phyloP scores from a whole-genome alignment of 2,797 vertebrate genomes.

The Hylomyscus alleni region DNA sequence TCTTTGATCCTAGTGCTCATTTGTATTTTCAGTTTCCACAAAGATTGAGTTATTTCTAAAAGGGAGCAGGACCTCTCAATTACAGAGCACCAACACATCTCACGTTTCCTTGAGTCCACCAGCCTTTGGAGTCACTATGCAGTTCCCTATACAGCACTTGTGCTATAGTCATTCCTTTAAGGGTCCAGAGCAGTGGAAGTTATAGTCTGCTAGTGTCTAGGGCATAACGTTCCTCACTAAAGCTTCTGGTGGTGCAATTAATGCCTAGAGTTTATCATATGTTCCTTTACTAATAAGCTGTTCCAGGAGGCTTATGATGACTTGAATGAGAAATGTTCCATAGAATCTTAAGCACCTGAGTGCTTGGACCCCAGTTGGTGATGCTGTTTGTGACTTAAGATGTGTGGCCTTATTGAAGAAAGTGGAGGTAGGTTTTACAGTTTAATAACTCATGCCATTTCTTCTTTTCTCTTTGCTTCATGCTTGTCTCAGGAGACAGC shows the following conservation, averaged over 20 bases:
- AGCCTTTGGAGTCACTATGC: no score
- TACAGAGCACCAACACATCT: background rate
- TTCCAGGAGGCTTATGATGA: background rate
- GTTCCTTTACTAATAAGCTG: background rate
- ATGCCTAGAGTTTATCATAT: background rate
- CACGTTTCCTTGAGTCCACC: background rate
- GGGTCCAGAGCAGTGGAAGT: background rate
- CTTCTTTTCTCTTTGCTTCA: background rate
- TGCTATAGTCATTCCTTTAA: background rate
- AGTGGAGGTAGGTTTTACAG: background rate
- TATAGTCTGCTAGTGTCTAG: background rate
- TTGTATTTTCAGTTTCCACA: slow-evolving; percentile 34
- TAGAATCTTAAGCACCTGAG: background rate
- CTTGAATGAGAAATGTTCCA: background rate
- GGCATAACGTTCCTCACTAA: background rate
- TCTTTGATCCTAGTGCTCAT: background rate
- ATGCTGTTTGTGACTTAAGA: no score
- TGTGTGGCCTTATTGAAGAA: background rate
- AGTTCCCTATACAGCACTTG: fast-evolving
- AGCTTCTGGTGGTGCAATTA: background rate
- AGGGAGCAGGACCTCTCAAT: background rate
- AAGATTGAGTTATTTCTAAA: background rate
- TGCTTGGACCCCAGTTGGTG: background rate
- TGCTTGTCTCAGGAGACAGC: background rate
- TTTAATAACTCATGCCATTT: background rate